Evolutionary conservation across 2,113 vertebrate species (phyloP), one percentile per base, ranked within the genome.

Genomic region (Bubo blakistoni): DNA sequence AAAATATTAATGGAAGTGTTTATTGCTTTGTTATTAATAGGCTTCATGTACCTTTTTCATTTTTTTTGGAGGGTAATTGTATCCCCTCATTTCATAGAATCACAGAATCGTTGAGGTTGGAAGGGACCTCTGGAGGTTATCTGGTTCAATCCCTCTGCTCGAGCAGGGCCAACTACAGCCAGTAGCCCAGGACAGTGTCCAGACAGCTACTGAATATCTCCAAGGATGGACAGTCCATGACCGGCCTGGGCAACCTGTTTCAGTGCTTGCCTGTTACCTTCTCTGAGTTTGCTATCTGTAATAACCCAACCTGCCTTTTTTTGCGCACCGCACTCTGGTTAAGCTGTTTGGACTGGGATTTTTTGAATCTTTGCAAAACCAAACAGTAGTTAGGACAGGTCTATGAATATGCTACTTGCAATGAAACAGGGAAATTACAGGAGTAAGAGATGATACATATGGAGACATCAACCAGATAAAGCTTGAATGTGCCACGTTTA

Each of bases 1-100:
- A 91, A 96, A 93, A 90, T 93, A 81, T 85, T 94, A 97, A 95
- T 90, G 57, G 44, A 81, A 58, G 13, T 78, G 26, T 86, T 97
- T 88, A 69, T 88, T 10, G 3, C 46, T 90, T 67, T 90, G 27
- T 9, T 94, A 29, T 86, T 81, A 71, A 36, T 71, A 65, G 51
- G 27, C 36, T 90, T 96, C 63, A 63, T 19, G 46, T 42, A 59
- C 22, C 24, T 82, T 54, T 57, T 67, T 59, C 42, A 72, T 0
- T 29, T 78, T 55, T 72, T 93, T 46, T 13, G 1, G 8, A 30
- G 17, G 47, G 27, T 24, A 46, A 86, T 71, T 89, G 8, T 87
- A 46, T 84, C 24, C 32, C 7, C 16, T 52, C 44, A 29, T 74
- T 94, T 82, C 22, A 49, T 40, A 44, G 46, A 88, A 17, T 82